Percentiles rank a stretch among this genome's conserved stretches.
phyloP scores from a whole-genome alignment of 2,113 vertebrate species.

The Pterophyllum scalare region DNA sequence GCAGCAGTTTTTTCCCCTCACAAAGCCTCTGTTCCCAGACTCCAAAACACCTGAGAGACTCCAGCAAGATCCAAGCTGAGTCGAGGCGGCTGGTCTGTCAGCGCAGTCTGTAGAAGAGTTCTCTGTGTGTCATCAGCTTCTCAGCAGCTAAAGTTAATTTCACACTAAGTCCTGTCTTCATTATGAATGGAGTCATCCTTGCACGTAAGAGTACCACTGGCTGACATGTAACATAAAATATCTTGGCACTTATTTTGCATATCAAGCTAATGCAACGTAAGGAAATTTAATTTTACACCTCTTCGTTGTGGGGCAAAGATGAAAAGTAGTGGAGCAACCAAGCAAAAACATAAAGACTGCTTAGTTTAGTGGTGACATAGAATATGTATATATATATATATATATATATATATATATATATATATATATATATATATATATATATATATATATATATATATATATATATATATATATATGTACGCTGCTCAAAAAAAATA shows the following conservation, averaged over 20 bases:
- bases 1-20: constrained; percentile 51
- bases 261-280: background rate
- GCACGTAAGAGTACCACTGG: background rate
- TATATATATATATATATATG: no score
- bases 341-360: background rate
- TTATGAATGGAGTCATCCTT: constrained; percentile 25
- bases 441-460: no score
- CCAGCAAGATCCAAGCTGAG: constrained; percentile 19
- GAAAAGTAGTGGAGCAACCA: background rate
- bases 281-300: constrained; percentile 10
- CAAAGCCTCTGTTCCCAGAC: constrained; percentile 47
- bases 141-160: constrained; percentile 31
- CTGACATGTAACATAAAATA: constrained; percentile 34
- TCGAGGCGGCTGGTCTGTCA: constrained; percentile 29
- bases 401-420: no score
- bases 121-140: background rate
- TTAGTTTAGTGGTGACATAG: background rate
- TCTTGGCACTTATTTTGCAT: constrained; percentile 19
- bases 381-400: background rate
- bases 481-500: no score
- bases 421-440: no score
- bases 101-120: constrained; percentile 17
- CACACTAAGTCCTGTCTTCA: constrained; percentile 24
- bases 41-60: constrained; percentile 63
- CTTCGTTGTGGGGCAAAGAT: background rate